Conservation (phyloP, 2,797 vertebrate species). For the Enoplosus armatus region DNA sequence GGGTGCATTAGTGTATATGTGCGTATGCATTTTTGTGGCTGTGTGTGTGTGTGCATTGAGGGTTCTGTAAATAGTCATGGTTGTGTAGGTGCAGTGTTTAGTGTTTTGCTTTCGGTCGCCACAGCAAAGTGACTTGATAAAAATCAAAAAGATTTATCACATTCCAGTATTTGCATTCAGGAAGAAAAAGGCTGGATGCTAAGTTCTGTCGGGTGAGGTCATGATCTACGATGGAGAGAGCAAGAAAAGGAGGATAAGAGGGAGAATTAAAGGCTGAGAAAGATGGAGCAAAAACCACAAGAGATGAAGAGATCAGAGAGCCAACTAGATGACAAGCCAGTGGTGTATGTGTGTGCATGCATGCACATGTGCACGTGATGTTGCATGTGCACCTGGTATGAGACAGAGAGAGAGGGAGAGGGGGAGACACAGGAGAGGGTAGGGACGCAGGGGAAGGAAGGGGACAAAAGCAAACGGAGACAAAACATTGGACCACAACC, state of each 20-base stretch:
- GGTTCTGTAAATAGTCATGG: slow-evolving; percentile 83
- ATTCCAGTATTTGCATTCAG: slow-evolving; percentile 88
- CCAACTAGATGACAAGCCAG: slow-evolving; percentile 68
- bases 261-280: slow-evolving; percentile 80
- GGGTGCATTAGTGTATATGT: slow-evolving; percentile 28
- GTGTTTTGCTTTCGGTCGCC: slow-evolving; percentile 86
- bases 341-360: slow-evolving; percentile 56
- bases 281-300: slow-evolving; percentile 75
- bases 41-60: slow-evolving; percentile 52
- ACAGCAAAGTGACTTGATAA: slow-evolving; percentile 88
- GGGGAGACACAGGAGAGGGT: slow-evolving; percentile 29
- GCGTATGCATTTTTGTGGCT: slow-evolving; percentile 57
- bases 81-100: slow-evolving; percentile 85
- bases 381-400: slow-evolving; percentile 71
- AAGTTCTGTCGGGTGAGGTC: slow-evolving; percentile 82
- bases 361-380: slow-evolving; percentile 50
- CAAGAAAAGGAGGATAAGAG: slow-evolving; percentile 76
- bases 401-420: slow-evolving; percentile 36
- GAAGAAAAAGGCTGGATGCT: slow-evolving; percentile 79
- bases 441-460: slow-evolving; percentile 45
- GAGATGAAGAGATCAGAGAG: slow-evolving; percentile 83
- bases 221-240: slow-evolving; percentile 77
- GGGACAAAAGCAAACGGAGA: slow-evolving; percentile 69
- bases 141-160: slow-evolving; percentile 89
- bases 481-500: slow-evolving; percentile 76